Evolutionary conservation across 2,888 invertebrate species (phyloP), one percentile per base, ranked within the genome.

Genomic region (Abrostola tripartita): DNA sequence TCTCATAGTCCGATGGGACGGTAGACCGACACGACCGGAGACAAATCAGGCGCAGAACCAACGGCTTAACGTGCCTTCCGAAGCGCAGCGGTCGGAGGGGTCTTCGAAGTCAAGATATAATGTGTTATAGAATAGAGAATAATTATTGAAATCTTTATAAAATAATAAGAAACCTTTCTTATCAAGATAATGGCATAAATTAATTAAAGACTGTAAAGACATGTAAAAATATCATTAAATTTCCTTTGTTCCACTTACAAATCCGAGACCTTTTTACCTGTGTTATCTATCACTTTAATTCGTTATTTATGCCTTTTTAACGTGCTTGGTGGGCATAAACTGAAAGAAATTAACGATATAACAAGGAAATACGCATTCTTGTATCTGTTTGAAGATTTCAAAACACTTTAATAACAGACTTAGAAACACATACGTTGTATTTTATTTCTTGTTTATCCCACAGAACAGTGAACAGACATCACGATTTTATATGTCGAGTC

Each of bases 271-370:
- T 65, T 60, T 64, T 53, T 58, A 60, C 42, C 49, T 42, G 40
- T 71, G 53, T 68, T 59, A 53, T 52, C 14, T 59, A 52, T 50
- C 24, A 52, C 8, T 68, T 77, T 71, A 64, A 69, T 69, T 57
- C 37, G 36, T 58, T 65, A 62, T 69, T 73, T 62, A 77, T 68
- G 78, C 58, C 55, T 69, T 69, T 75, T 75, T 75, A 55, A 69
- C 51, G 68, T 41, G 35, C 51, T 24, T 57, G 35, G 60, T 58
- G 51, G 24, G 52, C 53, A 58, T 54, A 51, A n/a, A 35, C 38
- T 35, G 44, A 64, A 63, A 50, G 35, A 12, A 55, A 57, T 57
- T 63, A 49, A 58, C 9, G 52, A 53, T 12, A 47, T 47, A 52
- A 50, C 41, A 49, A 47, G 53, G 59, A 54, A 57, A 57, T 51